Percentiles rank a stretch among this genome's conserved stretches.
phyloP scores from a whole-genome alignment of 1,140 invertebrate species.

The Tetragnatha versicolor region DNA sequence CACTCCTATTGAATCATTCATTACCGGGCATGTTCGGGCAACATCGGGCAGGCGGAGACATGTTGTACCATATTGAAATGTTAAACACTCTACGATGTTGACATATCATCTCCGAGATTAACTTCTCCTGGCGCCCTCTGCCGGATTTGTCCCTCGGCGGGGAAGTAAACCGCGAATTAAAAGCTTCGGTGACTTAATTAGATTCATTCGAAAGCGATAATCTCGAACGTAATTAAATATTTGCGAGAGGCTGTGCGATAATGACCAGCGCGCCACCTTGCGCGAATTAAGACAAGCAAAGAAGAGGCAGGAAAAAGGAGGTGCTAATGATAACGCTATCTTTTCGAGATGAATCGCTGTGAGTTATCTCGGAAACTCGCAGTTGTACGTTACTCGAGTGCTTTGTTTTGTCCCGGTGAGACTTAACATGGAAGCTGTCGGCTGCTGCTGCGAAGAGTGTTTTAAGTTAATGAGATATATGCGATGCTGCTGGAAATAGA shows the following conservation, averaged over 20 bases:
- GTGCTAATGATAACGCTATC: too few relatives aligned
- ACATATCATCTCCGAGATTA: conserved; percentile 14
- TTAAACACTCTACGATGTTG: conserved; percentile 31
- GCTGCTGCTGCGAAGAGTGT: too few relatives aligned
- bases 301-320: too few relatives aligned
- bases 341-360: too few relatives aligned
- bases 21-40: not conserved
- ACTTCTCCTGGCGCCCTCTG: conserved; percentile 19
- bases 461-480: too few relatives aligned
- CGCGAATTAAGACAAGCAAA: too few relatives aligned
- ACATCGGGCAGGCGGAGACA: conserved; percentile 1
- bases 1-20: not conserved
- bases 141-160: not conserved
- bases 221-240: conserved; percentile 48
- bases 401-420: too few relatives aligned
- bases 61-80: conserved; percentile 16
- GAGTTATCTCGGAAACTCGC: too few relatives aligned
- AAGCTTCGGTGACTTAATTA: conserved; percentile 43
- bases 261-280: too few relatives aligned
- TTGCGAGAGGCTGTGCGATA: conserved; percentile 38
- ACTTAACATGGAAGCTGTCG: too few relatives aligned
- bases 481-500: too few relatives aligned
- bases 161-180: conserved; percentile 44
- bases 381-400: too few relatives aligned
- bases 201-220: conserved; percentile 44